phyloP scores from a whole-genome alignment of 2,797 vertebrate genomes.

The Eulemur mongoz region DNA sequence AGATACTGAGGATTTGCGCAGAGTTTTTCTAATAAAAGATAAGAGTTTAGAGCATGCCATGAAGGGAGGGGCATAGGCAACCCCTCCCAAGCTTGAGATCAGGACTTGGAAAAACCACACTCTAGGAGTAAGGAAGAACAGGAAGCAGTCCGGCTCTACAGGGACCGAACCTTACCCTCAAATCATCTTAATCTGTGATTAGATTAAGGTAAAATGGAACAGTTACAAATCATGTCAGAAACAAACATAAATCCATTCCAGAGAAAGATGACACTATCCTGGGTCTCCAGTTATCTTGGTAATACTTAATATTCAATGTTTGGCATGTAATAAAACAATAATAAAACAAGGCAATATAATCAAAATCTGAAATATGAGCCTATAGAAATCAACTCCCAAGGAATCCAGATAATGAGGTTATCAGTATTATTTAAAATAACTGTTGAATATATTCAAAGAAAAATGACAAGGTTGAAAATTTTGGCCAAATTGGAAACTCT shows the following conservation, averaged over 20 bases:
- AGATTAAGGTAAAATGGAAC: neutral
- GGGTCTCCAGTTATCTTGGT: neutral
- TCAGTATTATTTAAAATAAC: slow-evolving; percentile 25
- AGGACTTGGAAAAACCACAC: neutral
- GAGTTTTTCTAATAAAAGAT: neutral
- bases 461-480: neutral
- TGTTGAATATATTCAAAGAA: neutral
- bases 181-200: neutral
- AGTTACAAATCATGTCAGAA: neutral
- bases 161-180: neutral
- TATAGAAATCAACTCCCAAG: neutral
- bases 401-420: neutral
- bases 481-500: neutral
- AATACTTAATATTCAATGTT: slow-evolving; percentile 20
- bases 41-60: neutral
- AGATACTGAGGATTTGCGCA: neutral
- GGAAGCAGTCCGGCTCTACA: neutral
- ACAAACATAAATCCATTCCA: slow-evolving; percentile 6
- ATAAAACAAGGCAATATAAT: slow-evolving; percentile 36
- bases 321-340: slow-evolving; percentile 25
- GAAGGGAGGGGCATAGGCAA: neutral
- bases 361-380: slow-evolving; percentile 7
- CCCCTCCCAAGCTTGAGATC: neutral
- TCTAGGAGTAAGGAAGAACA: neutral
- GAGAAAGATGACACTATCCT: neutral